Base-by-base conservation (phyloP, 1,140 invertebrate species). In the Drosophila nasuta region DNA sequence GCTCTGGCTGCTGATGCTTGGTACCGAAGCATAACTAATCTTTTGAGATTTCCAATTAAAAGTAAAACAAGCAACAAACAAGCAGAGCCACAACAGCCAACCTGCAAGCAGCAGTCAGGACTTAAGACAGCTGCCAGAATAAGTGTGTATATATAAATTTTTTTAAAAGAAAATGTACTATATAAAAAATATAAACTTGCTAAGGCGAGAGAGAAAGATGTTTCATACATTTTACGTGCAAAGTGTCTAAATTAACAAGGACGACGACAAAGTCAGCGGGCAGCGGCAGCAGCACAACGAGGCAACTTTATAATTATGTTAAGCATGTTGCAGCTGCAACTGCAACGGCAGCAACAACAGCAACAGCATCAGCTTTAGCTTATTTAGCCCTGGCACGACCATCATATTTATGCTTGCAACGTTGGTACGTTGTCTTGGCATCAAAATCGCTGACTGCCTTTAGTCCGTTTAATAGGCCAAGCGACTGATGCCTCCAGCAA, bases 11-110 rank as follows among this genome's bases (percentile, higher is more conserved):
- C 74, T 38, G 69, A 79, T 81, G 80, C 86, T 90, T 85, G 81
- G 86, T 86, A 89, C 78, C 85, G 85, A 86, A 86, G 85, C 85
- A 90, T 89, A 89, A 89, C 86, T 89, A 89, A 89, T 89, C 85
- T 90, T 89, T 82, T 89, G 85, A 89, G 85, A 89, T 89, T 90
- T 89, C 85, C 85, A 89, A 89, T 89, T 89, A 89, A 89, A 89
- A 89, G 78, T 90, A 89, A 89, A 89, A 85, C 86, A 89, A 89
- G 85, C 77, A 79, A 73, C 73, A 80, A 66, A 25, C 49, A 49
- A 38, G 30, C 78, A 58, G 56, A 52, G 30, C 28, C 38, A 59
- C 75, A 65, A 52, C 74, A 65, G 52, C 46, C 65, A 66, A 58
- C 49, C 60, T 57, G 49, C 68, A 77, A 67, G 72, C 73, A 52